These are phyloP conservation scores for Aelia acuminata DNA, from an alignment of 2,888 invertebrate genomes.

Conservation along the genomic window DNA sequence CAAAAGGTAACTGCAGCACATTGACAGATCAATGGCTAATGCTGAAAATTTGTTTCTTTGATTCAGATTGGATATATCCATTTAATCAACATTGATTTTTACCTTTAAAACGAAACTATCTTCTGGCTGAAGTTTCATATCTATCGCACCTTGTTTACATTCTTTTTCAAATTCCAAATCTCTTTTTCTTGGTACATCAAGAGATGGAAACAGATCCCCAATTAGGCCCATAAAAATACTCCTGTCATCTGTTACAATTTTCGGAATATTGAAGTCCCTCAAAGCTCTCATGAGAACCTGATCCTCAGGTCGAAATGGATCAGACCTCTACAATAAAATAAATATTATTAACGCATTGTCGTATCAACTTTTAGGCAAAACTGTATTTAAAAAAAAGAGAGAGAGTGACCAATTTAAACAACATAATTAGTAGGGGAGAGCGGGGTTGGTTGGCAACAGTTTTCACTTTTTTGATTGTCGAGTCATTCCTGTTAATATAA, in stretches of 20 bases:
- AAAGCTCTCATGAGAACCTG: conserved; percentile 94
- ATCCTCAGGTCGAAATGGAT: conserved; percentile 86
- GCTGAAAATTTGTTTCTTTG: no score
- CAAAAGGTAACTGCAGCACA: no score
- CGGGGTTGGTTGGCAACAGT: no score
- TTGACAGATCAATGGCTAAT: no score
- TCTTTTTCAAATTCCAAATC: conserved; percentile 87
- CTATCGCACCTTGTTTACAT: conserved; percentile 82
- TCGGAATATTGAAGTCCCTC: conserved; percentile 94
- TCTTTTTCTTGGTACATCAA: conserved; percentile 91
- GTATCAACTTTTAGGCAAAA: not conserved
- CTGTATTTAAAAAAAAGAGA: no score
- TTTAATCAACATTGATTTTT: conserved; percentile 52
- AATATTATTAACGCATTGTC: no score
- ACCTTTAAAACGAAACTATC: conserved; percentile 89
- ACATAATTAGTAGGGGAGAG: no score
- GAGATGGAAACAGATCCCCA: conserved; percentile 91
- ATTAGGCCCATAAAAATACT: conserved; percentile 95
- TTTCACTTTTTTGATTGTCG: no score
- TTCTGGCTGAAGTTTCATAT: conserved; percentile 90
- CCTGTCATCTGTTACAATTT: conserved; percentile 92
- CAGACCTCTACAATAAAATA: conserved; percentile 74
- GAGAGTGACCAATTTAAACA: no score
- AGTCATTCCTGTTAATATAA: no score
- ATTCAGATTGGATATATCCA: no score